A percentile compares a stretch with the other conserved stretches of the same genome.
phyloP scores from a whole-genome alignment of 2,888 invertebrate species.

The Rhogogaster chlorosoma region DNA sequence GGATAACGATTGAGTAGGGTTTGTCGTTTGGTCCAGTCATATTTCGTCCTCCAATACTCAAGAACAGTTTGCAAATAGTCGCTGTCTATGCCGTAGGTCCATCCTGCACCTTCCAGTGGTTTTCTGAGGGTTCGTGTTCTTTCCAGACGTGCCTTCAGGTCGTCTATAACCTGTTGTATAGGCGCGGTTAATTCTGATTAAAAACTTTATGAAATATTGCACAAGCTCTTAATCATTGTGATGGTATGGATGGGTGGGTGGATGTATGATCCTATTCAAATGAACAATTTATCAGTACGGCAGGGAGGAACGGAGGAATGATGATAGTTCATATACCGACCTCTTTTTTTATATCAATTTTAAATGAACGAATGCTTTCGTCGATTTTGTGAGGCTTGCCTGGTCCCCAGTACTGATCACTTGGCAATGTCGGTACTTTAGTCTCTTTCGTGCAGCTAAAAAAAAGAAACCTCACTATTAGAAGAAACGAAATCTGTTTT shows the following conservation, averaged over 20 bases:
- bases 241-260: neutral
- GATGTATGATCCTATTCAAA: neutral
- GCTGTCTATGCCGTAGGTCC: slow-evolving; percentile 91
- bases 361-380: slow-evolving; percentile 80
- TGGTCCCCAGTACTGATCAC: slow-evolving; percentile 82
- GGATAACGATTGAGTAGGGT: slow-evolving; percentile 85
- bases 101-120: slow-evolving; percentile 85
- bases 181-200: neutral
- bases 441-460: slow-evolving; percentile 58
- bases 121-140: slow-evolving; percentile 79
- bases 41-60: slow-evolving; percentile 89
- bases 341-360: slow-evolving; percentile 82
- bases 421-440: slow-evolving; percentile 58
- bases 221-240: neutral
- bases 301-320: neutral
- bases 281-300: neutral
- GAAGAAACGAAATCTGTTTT: neutral
- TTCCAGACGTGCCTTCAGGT: slow-evolving; percentile 82
- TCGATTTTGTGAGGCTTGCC: slow-evolving; percentile 79
- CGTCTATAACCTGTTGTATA: slow-evolving; percentile 80
- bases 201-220: neutral
- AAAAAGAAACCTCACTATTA: neutral
- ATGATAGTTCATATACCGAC: slow-evolving; percentile 75
- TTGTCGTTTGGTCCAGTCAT: slow-evolving; percentile 87
- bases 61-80: slow-evolving; percentile 84